Conservation (phyloP, 2,797 vertebrate species). For the Caiman crocodilus region DNA sequence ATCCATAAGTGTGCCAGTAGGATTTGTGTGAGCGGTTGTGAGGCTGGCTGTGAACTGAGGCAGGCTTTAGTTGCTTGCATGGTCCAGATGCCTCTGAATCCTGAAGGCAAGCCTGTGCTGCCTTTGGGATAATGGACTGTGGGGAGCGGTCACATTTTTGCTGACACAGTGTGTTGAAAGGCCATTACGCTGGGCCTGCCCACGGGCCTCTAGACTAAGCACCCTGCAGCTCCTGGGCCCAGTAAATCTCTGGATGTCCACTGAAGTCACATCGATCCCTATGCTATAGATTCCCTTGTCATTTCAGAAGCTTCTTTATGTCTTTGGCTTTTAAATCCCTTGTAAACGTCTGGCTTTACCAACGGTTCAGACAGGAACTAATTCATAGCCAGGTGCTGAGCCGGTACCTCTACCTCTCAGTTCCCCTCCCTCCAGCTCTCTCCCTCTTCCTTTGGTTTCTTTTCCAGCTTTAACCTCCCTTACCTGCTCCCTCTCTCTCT, state of each 20-base stretch:
- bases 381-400: neutral
- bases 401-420: neutral
- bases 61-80: neutral
- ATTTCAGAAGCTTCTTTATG: neutral
- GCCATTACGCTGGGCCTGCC: neutral
- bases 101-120: neutral
- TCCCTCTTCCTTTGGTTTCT: neutral
- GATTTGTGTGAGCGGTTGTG: neutral
- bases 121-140: neutral
- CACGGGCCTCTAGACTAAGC: neutral
- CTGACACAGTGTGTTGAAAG: neutral
- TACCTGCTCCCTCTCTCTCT: too few species aligned
- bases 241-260: neutral
- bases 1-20: neutral
- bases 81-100: neutral
- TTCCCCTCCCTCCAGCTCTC: neutral
- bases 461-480: too few species aligned
- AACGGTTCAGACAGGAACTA: neutral
- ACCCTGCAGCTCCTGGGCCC: neutral
- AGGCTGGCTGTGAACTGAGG: neutral
- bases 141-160: neutral
- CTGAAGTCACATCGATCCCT: neutral
- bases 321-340: neutral
- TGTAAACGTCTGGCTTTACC: neutral
- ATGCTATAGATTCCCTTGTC: neutral